Percentiles rank a stretch among this genome's conserved stretches.
Evolutionary conservation across 2,888 invertebrate species (phyloP).

Genomic region (Sminthurides aquaticus): DNA sequence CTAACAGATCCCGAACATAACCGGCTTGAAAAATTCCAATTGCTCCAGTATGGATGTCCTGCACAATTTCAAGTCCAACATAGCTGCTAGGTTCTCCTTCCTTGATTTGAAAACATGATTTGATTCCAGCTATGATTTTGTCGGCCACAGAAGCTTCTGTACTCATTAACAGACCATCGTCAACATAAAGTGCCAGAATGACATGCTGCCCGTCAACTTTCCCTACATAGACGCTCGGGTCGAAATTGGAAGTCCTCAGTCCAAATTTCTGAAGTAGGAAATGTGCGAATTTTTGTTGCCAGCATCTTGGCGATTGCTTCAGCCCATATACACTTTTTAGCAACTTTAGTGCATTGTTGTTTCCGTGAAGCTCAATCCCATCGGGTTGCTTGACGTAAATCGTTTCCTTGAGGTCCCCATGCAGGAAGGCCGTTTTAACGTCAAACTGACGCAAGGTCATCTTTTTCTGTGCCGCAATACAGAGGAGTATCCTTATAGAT

Average conservation of each 20-base stretch:
- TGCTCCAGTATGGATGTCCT: background rate
- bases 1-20: conserved; percentile 8
- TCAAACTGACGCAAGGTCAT: conserved; percentile 1
- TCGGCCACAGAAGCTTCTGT: background rate
- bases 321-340: conserved; percentile 18
- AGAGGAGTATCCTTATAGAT: conserved; percentile 5
- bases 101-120: background rate
- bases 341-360: conserved; percentile 21
- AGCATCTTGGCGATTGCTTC: conserved; percentile 33
- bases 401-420: conserved; percentile 25
- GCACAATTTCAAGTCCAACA: conserved; percentile 8
- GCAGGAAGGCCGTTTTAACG: conserved; percentile 33
- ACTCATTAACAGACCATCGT: background rate
- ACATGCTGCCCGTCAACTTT: background rate
- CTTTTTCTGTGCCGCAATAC: conserved; percentile 13
- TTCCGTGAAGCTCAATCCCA: conserved; percentile 16
- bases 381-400: conserved; percentile 33
- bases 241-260: background rate
- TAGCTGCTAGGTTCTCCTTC: background rate
- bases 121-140: background rate
- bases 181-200: background rate
- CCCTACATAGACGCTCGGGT: background rate
- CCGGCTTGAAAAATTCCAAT: background rate
- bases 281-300: conserved; percentile 26
- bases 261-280: conserved; percentile 13